Percentiles rank a stretch among this genome's conserved stretches.
Conservation (phyloP, 2,113 vertebrate species). For the Oryzias javanicus region DNA sequence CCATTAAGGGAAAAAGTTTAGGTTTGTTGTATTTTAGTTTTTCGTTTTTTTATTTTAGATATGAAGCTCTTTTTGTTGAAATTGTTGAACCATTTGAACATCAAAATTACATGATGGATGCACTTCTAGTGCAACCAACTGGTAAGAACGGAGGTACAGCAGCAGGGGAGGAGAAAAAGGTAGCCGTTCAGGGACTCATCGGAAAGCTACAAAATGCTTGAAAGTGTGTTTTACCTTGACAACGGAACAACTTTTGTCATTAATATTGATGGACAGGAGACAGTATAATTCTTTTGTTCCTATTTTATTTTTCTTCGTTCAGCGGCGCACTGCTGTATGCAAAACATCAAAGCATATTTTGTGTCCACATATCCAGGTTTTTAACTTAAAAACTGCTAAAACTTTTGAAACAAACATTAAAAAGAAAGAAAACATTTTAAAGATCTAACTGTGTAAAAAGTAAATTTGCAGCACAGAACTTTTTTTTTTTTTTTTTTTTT, state of each 20-base stretch:
- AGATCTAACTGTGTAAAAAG: no score
- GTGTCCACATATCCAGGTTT: conserved; percentile 6
- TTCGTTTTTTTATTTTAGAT: no score
- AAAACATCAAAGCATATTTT: conserved; percentile 18
- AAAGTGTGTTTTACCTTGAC: conserved; percentile 69
- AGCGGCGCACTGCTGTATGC: conserved; percentile 14
- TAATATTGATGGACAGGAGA: conserved; percentile 70
- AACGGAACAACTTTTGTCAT: conserved; percentile 73
- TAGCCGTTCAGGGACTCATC: conserved; percentile 20
- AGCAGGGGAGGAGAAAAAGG: conserved; percentile 25
- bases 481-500: no score
- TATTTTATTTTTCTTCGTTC: conserved; percentile 21
- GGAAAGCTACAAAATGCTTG: conserved; percentile 43
- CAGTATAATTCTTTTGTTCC: conserved; percentile 51
- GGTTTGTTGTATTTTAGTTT: no score
- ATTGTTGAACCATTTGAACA: no score
- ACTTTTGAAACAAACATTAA: background rate
- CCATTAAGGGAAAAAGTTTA: no score
- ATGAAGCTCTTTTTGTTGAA: no score
- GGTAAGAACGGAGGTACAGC: background rate
- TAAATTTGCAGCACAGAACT: no score
- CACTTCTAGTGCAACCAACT: background rate
- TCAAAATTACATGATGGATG: no score
- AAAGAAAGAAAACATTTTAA: no score
- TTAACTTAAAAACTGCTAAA: background rate